These are phyloP conservation scores for Meda fulgida DNA, from an alignment of 2,797 vertebrate species.

Conservation along the genomic window DNA sequence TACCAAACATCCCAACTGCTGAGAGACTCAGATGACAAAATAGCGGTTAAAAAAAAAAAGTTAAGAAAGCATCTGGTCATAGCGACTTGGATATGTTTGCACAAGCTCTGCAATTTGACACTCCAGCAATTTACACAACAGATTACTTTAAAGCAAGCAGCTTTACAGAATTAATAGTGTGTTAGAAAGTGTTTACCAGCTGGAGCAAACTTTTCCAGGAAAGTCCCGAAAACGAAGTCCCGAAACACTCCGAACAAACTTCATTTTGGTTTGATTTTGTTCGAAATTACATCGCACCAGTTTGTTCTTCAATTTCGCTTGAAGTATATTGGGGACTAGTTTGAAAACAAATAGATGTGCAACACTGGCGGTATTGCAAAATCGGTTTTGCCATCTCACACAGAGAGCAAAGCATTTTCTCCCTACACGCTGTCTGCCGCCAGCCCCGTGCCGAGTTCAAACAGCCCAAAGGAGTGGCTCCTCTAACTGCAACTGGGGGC, in stretches of 20 bases:
- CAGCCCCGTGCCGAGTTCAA: constrained; percentile 78
- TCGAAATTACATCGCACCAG: not conserved
- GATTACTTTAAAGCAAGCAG: not conserved
- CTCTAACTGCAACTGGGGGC: constrained; percentile 76
- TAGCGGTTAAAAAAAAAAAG: not conserved
- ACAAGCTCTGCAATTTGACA: not conserved
- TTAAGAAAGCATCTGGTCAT: not conserved
- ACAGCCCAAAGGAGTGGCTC: constrained; percentile 76
- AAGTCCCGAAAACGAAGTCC: too few species aligned
- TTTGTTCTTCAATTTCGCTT: not conserved
- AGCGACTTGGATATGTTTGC: not conserved
- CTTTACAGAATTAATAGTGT: not conserved
- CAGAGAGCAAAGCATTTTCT: constrained; percentile 58
- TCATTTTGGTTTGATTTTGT: not conserved
- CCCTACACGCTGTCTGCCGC: constrained; percentile 73
- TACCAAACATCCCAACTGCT: not conserved
- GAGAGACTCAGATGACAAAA: not conserved
- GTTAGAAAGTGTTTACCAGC: not conserved
- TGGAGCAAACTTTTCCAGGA: not conserved
- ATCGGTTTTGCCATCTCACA: constrained; percentile 47
- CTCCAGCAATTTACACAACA: not conserved
- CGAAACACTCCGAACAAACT: not conserved
- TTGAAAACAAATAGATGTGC: constrained; percentile 42
- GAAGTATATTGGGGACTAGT: constrained; percentile 51
- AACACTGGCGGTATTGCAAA: constrained; percentile 33